Base-by-base conservation (phyloP, 2,797 vertebrate species). In the Natrix natrix region DNA sequence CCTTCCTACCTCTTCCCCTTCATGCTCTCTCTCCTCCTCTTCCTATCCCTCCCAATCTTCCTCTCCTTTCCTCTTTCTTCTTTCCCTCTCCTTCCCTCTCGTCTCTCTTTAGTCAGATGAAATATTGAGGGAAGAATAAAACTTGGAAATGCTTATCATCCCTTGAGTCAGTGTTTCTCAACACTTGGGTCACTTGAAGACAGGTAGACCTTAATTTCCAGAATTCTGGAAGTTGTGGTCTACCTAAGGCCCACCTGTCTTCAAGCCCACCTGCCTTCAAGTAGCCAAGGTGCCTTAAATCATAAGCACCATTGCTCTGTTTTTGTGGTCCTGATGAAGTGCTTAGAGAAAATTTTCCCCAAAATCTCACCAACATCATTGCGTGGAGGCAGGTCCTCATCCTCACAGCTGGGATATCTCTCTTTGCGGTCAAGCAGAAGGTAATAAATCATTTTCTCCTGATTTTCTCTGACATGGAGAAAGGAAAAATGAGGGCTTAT, bases 361-460 rank as follows among this genome's bases (percentile, higher is more conserved):
- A 93, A 11, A n/a, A 48, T 32, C 96, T 98, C 95, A 99, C 99
- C 99, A 93, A 98, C 97, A 93, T 99, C 98, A 94, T 99, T 99
- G 95, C 98, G 98, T 7, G 98, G 98, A 87, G 98, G 99, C 95
- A 99, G 96, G 93, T 99, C 98, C 96, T 99, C 98, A 57, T 99
- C 99, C 96, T 99, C 99, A 56, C 98, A 99, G 97, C 98, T 99
- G 20, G 99, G 99, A 94, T 99, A 99, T 56, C 99, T 98, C 96
- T 99, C 98, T 95, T 99, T 99, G 92, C 98, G 98, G 97, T 99
- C 99, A 95, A 99, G 96, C 93, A 99, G 98, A 93, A 99, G 98
- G 94, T 99, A 99, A 96, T 99, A 99, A 87, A 99, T 99, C 98
- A 99, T 99, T 95, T 99, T 99, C 96, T 99, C 98, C 96, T 99